Percentiles rank a stretch among this genome's conserved stretches.
Conservation (phyloP, 1,140 invertebrate species). For the Anoplophora glabripennis region DNA sequence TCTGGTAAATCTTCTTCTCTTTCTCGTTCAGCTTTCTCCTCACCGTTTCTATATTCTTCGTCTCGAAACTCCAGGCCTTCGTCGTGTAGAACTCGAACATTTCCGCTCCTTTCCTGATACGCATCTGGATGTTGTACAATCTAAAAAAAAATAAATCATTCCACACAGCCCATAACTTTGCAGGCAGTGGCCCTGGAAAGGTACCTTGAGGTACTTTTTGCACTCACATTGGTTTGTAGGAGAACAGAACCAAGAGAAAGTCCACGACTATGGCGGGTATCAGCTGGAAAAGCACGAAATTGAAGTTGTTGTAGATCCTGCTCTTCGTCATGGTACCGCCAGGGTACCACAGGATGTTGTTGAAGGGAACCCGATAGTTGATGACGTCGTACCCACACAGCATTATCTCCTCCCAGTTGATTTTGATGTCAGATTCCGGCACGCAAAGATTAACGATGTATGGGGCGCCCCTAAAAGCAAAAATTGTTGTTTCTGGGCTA, state of each 20-base stretch:
- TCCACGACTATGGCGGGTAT: slow-evolving; percentile 82
- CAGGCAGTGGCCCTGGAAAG: neutral
- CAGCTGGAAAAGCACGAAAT: slow-evolving; percentile 78
- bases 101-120: slow-evolving; percentile 57
- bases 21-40: slow-evolving; percentile 43
- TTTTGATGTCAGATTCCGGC: slow-evolving; percentile 63
- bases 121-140: slow-evolving; percentile 67
- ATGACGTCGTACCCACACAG: slow-evolving; percentile 74
- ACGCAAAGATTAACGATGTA: slow-evolving; percentile 19
- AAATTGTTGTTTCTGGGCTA: neutral
- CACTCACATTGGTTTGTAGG: slow-evolving; percentile 79
- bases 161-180: neutral
- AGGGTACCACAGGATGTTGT: slow-evolving; percentile 79
- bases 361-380: slow-evolving; percentile 67
- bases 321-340: slow-evolving; percentile 83
- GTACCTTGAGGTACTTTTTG: neutral
- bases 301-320: slow-evolving; percentile 70
- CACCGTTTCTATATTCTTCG: slow-evolving; percentile 35
- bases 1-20: slow-evolving; percentile 45
- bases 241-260: slow-evolving; percentile 67
- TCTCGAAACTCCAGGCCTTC: slow-evolving; percentile 51
- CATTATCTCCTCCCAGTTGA: slow-evolving; percentile 78
- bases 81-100: slow-evolving; percentile 43
- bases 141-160: slow-evolving; percentile 57
- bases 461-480: neutral